These are phyloP conservation scores for Nephila pilipes DNA, from an alignment of 1,140 invertebrate species.

Conservation along the genomic window DNA sequence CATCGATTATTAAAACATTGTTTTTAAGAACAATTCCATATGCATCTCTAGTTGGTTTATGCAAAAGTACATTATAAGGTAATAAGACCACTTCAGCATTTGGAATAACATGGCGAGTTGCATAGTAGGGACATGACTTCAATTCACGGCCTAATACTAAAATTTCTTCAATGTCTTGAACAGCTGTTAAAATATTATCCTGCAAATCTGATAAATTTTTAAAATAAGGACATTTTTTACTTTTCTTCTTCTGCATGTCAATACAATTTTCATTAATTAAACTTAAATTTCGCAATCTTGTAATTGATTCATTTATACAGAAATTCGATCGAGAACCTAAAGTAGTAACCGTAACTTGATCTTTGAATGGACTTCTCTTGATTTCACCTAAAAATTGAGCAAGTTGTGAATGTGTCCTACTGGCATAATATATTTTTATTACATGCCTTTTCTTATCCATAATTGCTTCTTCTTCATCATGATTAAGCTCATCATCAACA, in stretches of 20 bases:
- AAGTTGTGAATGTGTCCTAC: constrained; percentile 97
- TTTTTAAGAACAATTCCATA: constrained; percentile 91
- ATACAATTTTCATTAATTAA: constrained; percentile 97
- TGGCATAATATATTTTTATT: constrained; percentile 92
- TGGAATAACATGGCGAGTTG: constrained; percentile 88
- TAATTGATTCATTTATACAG: constrained; percentile 93
- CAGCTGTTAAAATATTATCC: constrained; percentile 85
- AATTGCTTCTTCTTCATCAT: constrained; percentile 81
- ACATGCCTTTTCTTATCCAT: constrained; percentile 80
- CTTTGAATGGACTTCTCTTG: constrained; percentile 89
- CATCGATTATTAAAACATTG: constrained; percentile 96
- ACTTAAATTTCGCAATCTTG: constrained; percentile 87
- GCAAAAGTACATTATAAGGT: constrained; percentile 94
- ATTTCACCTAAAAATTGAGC: constrained; percentile 96
- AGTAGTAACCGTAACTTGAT: constrained; percentile 88
- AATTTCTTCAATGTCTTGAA: constrained; percentile 94
- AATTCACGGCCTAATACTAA: constrained; percentile 86
- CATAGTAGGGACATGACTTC: constrained; percentile 95
- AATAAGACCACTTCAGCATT: constrained; percentile 90
- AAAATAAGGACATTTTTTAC: constrained; percentile 85
- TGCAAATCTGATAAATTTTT: constrained; percentile 84
- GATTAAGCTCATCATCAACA: constrained; percentile 81
- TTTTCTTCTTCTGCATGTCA: constrained; percentile 90
- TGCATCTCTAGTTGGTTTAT: constrained; percentile 91
- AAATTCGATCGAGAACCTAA: constrained; percentile 95